Base-by-base conservation (phyloP, 2,888 invertebrate genomes). In the Pammene aurita region DNA sequence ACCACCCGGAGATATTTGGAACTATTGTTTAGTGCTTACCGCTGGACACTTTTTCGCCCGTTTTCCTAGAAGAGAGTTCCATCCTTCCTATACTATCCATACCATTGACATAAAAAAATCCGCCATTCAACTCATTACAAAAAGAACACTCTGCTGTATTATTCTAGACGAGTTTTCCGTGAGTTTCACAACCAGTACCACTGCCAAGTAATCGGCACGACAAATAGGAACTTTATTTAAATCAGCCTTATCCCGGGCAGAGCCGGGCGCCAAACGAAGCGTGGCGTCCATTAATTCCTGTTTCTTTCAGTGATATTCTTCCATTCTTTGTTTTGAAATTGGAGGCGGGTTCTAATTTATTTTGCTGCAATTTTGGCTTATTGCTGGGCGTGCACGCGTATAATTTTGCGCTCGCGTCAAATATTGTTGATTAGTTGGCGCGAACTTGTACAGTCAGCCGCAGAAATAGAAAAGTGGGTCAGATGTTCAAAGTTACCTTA, bases 151-250 rank as follows among this genome's bases (percentile, higher is more conserved):
- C 7, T 7, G 35, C 35, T 7, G 4, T 35, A 5, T 35, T 42
- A 10, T 26, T n/a, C 26, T 11, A 2, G 18, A 0, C 5, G 34
- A 44, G 26, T 38, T 10, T 38, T 48, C 9, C 0, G 38, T 41
- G 41, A 57, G 41, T 50, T 26, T 1, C 0, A 35, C 56, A 56
- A 55, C 26, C 48, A 65, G 71, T 66, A 46, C 18, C 58, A 57
- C 54, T n/a, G 56, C 74, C 76, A 34, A 46, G 82, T 84, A 84
- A 86, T 84, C 80, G 78, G 78, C 80, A 79, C 80, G 83, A 86
- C 84, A 84, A 87, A 87, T 85, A 82, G 81, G 79, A 80, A 84
- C 79, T 86, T 86, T 88, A 88, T 88, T 88, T 84, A 87, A 88
- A 88, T 86, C 80, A 82, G 80, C 77, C 85, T 84, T 86, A 84